Evolutionary conservation across 2,113 vertebrate species (phyloP), one percentile per base, ranked within the genome.

Genomic region (Gopherus flavomarginatus): DNA sequence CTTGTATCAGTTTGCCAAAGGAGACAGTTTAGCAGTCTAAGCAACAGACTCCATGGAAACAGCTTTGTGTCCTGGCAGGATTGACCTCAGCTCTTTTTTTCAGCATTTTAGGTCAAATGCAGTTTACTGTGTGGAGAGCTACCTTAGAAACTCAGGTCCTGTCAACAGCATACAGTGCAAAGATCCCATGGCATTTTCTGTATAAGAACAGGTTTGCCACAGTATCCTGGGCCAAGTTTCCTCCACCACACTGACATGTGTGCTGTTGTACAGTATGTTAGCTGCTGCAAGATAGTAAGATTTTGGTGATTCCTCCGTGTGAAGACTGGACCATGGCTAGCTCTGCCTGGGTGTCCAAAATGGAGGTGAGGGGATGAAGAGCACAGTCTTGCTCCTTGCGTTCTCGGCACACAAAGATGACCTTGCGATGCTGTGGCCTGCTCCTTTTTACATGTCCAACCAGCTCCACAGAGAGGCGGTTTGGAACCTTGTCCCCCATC

Each of bases 251-350:
- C 38, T 26, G n/a, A 38, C 31, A 31, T 62, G 4, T 62, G 27
- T 65, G 0, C 17, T 56, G 2, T 4, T 38, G 91, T 38, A 19
- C 19, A 4, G 24, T 59, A 11, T 19, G 2, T 2, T 27, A 19
- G 22, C 50, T 77, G 47, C 1, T 53, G 21, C 8, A 31, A 11
- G 42, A 26, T 6, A 50, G 8, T 13, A 27, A 87, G 27, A 21
- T n/a, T 50, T 16, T 2, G 2, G 3, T 8, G 11, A 2, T 0
- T 89, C 14, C 57, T 42, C 69, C 44, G 4, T 49, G 44, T 69
- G 53, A 79, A 95, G 35, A 5, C 21, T 4, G 85, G 57, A 1
- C 7, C 50, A 24, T 5, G 10, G 0, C 21, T 26, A 6, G 10
- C 22, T 50, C 47, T 72, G 2, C 65, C 49, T 24, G 19, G 21